Base-by-base conservation (phyloP, 2,797 vertebrate species). In the Nyctalus aviator region DNA sequence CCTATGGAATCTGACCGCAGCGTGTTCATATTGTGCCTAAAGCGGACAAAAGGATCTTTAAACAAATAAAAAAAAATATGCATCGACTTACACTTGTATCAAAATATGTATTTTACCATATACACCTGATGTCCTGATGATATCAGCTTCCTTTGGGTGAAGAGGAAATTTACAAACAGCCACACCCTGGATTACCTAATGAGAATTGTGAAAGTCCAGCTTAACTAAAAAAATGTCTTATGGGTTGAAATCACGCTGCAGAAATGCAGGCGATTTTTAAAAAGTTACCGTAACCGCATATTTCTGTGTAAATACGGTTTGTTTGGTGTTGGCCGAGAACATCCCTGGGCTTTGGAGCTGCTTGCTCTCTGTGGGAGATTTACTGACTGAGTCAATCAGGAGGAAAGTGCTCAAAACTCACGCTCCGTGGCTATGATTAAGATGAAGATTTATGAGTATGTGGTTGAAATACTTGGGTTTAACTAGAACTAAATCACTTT, bases 31-130 rank as follows among this genome's bases (percentile, higher is more conserved):
- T 71, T 92, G 14, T 77, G 84, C 90, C 32, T 83, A 27, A 87
- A 66, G 44, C 41, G 86, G 78, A 57, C 44, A 69, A 77, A 95
- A 84, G 20, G 25, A 41, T 72, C 59, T 59, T 81, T 84, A 88
- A 94, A 68, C 35, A 66, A 73, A 55, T 37, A 44, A 76, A 48
- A 76, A 55, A 44, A 48, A 55, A 77, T 85, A 2, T 62, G 32
- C 48, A 15, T 71, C 90, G 93, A 78, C 64, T 76, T 53, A 64
- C 10, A 41, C 71, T 15, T 48, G 32, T 79, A n/a, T 87, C 75
- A 81, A 82, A 84, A 91, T 96, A 78, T 59, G 4, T 94, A 44
- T 90, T 92, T 95, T 95, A 90, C 84, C 71, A 50, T 59, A 41
- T 8, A 59, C 2, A 90, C 25, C 37, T 81, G 23, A 82, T 88